Percentiles rank a stretch among this genome's conserved stretches.
phyloP scores from a whole-genome alignment of 2,113 vertebrate species.

The Calonectris borealis region DNA sequence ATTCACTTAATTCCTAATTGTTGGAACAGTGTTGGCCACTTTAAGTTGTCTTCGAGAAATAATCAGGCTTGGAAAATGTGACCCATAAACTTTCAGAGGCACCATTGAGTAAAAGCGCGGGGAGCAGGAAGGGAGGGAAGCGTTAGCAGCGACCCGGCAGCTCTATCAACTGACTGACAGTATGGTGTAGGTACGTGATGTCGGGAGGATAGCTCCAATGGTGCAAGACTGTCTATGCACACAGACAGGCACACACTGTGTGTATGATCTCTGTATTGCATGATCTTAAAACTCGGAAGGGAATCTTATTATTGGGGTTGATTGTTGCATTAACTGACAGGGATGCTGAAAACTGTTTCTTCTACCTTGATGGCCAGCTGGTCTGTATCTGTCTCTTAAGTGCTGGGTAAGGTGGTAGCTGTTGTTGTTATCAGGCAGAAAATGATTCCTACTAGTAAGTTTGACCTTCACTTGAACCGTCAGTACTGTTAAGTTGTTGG shows the following conservation, averaged over 20 bases:
- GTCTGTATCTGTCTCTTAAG: background rate
- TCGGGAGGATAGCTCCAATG: fast-evolving
- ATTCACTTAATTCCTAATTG: background rate
- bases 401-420: background rate
- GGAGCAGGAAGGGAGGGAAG: background rate
- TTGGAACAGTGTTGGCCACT: background rate
- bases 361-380: background rate
- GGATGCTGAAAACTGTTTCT: background rate
- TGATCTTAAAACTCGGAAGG: fast-evolving
- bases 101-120: background rate
- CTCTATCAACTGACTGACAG: fast-evolving
- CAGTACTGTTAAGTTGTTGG: conserved; percentile 10
- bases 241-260: fast-evolving
- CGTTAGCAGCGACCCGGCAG: fast-evolving
- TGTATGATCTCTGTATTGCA: fast-evolving
- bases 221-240: too few species aligned
- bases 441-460: conserved; percentile 11
- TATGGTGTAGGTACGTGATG: fast-evolving
- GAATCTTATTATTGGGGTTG: background rate
- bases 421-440: background rate
- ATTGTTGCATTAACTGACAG: background rate
- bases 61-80: background rate
- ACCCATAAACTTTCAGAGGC: background rate
- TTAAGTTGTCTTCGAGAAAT: background rate
- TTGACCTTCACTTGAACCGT: conserved; percentile 23